A percentile compares a stretch with the other conserved stretches of the same genome.
Evolutionary conservation across 2,113 vertebrate genomes (phyloP).

Genomic region (Cyanoramphus novaezelandiae): DNA sequence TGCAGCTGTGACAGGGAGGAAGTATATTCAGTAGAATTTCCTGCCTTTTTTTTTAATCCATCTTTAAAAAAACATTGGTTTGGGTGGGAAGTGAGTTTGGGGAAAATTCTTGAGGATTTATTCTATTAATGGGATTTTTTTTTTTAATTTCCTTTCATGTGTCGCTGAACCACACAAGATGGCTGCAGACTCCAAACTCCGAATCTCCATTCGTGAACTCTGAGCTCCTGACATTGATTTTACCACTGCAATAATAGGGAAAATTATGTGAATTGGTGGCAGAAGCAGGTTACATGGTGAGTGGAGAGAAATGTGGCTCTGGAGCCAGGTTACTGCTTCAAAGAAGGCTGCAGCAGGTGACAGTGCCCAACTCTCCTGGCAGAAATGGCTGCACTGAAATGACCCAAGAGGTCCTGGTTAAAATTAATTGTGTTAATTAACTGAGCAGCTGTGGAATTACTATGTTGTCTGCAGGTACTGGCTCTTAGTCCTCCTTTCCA

Average conservation of each 20-base stretch:
- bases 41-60: not conserved
- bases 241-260: not conserved
- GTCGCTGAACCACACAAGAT: not conserved
- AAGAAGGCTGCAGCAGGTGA: not conserved
- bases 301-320: not conserved
- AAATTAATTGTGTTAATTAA: slow-evolving; percentile 42
- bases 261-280: not conserved
- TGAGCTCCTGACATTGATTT: not conserved
- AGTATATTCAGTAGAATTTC: not conserved
- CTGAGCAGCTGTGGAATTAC: not conserved
- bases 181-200: fast-evolving
- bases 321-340: not conserved
- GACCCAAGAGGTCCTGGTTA: not conserved
- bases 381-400: not conserved
- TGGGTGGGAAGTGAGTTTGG: not conserved
- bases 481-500: not conserved
- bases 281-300: not conserved
- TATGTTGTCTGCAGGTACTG: not conserved
- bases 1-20: not conserved
- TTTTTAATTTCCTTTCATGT: not conserved
- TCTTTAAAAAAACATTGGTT: not conserved
- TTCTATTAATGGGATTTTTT: not conserved
- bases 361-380: fast-evolving
- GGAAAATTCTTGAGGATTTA: not conserved
- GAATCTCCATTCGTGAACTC: fast-evolving